Conservation (phyloP, 2,888 invertebrate genomes). For the Crepidodera aurea region DNA sequence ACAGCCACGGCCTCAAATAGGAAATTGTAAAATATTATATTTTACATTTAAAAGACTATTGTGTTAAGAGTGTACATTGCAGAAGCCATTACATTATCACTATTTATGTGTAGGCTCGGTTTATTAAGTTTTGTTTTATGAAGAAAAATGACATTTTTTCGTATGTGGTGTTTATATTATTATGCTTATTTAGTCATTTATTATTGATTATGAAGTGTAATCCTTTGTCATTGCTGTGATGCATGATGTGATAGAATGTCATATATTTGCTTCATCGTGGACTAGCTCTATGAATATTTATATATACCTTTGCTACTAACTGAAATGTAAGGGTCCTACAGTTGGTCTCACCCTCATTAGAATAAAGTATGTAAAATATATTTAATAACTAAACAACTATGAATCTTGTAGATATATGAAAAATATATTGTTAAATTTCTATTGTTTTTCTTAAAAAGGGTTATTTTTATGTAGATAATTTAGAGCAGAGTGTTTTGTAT, state of each 20-base stretch:
- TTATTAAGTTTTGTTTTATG: too few relatives aligned
- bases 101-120: too few relatives aligned
- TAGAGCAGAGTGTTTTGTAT: slow-evolving; percentile 45
- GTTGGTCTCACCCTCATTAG: slow-evolving; percentile 54
- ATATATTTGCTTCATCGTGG: slow-evolving; percentile 41
- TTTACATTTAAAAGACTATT: too few relatives aligned
- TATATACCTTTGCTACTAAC: slow-evolving; percentile 47
- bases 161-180: not conserved
- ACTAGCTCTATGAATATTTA: slow-evolving; percentile 44
- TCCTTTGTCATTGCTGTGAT: slow-evolving; percentile 45
- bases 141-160: not conserved
- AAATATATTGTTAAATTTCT: slow-evolving; percentile 61
- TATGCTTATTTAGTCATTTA: not conserved
- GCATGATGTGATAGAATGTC: slow-evolving; percentile 42
- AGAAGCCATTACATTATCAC: not conserved
- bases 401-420: slow-evolving; percentile 60
- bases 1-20: not conserved
- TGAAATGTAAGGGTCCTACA: slow-evolving; percentile 49
- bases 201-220: not conserved
- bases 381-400: slow-evolving; percentile 55
- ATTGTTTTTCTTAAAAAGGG: slow-evolving; percentile 49
- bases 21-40: too few relatives aligned
- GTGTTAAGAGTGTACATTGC: not conserved
- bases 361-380: slow-evolving; percentile 55
- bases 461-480: slow-evolving; percentile 46